Evolutionary conservation across 2,888 invertebrate species (phyloP).

Genomic region (Azorinus chamasolen): DNA sequence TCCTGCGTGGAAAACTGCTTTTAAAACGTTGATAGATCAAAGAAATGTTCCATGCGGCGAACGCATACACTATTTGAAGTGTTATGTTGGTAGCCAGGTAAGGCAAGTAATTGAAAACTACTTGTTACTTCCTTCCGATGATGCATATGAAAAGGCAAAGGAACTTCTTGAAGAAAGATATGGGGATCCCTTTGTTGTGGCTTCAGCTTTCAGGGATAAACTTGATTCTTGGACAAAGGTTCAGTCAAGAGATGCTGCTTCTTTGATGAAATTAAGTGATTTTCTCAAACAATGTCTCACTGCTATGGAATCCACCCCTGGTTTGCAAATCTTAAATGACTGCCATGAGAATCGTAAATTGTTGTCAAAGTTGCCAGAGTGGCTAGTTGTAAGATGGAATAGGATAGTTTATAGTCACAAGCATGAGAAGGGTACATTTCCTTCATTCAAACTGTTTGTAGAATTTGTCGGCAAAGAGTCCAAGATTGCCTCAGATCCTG

Average conservation of each 20-base stretch:
- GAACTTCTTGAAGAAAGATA: slow-evolving; percentile 46
- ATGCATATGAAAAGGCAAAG: slow-evolving; percentile 45
- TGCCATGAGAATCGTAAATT: slow-evolving; percentile 40
- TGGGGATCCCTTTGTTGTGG: slow-evolving; percentile 43
- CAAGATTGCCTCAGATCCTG: too few relatives aligned
- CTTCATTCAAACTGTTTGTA: slow-evolving; percentile 21
- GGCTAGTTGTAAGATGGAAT: slow-evolving; percentile 33
- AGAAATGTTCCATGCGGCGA: slow-evolving; percentile 2
- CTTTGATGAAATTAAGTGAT: slow-evolving; percentile 28
- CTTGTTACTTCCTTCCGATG: too few relatives aligned
- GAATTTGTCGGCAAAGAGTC: too few relatives aligned
- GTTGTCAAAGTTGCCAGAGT: slow-evolving; percentile 44
- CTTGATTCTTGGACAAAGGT: slow-evolving; percentile 54
- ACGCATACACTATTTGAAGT: slow-evolving; percentile 12
- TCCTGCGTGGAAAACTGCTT: slow-evolving; percentile 3
- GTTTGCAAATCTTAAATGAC: slow-evolving; percentile 34
- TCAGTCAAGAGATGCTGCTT: slow-evolving; percentile 27
- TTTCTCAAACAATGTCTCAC: slow-evolving; percentile 37
- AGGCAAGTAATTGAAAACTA: slow-evolving; percentile 11
- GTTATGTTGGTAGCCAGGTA: slow-evolving; percentile 5
- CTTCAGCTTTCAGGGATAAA: slow-evolving; percentile 51
- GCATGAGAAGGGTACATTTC: slow-evolving; percentile 18
- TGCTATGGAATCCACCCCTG: slow-evolving; percentile 29
- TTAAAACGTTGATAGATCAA: neutral
- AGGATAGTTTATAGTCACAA: slow-evolving; percentile 24